Conservation (phyloP, 1,140 invertebrate species). For the Penaeus vannamei region DNA sequence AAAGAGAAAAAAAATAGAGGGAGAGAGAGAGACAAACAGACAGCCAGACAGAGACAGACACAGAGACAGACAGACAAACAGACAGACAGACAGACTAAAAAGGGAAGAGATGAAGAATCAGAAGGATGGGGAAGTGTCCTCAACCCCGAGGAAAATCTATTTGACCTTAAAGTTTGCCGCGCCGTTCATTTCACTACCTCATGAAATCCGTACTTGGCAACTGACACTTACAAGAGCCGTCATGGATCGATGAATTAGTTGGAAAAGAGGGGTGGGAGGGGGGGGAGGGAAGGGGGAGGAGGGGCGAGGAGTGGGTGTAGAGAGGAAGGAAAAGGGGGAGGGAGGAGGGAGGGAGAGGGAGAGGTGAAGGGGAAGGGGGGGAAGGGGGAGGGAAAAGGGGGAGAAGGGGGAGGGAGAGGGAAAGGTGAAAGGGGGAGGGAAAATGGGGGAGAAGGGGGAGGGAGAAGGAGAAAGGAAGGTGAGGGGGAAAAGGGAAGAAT, state of each 20-base stretch:
- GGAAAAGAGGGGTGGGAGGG: not conserved
- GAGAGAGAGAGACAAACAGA: not conserved
- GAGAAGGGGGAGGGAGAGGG: not conserved
- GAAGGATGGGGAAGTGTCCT: not conserved
- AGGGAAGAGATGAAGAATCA: not conserved
- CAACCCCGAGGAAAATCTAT: no score
- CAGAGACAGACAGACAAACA: constrained; percentile 12
- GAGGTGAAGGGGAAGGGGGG: not conserved
- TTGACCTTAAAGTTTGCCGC: no score
- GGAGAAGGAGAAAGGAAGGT: not conserved
- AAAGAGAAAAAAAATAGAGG: not conserved
- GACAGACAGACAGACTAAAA: constrained; percentile 9
- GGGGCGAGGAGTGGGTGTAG: not conserved
- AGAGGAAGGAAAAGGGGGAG: not conserved
- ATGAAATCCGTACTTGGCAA: no score
- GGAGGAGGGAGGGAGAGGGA: not conserved
- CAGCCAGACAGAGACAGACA: not conserved
- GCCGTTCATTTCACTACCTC: no score
- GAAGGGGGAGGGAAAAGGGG: not conserved
- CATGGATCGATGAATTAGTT: no score
- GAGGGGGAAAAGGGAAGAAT: not conserved
- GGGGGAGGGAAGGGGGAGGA: not conserved
- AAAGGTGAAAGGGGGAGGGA: not conserved
- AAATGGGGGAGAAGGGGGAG: not conserved
- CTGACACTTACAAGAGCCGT: no score